phyloP scores from a whole-genome alignment of 2,113 vertebrate species.

The Pteronura brasiliensis region DNA sequence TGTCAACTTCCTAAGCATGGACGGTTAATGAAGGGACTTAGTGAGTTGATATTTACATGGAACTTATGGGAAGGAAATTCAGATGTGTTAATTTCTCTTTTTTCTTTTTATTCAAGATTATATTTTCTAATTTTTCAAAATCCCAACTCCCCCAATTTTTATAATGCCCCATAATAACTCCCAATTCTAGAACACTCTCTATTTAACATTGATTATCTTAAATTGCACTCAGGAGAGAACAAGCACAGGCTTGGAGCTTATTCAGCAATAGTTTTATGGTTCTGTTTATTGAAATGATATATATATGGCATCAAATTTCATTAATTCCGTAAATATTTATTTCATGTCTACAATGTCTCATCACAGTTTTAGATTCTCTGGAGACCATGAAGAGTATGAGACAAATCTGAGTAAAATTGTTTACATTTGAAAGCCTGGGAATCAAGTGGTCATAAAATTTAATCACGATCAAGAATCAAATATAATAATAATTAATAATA shows the following conservation, averaged over 20 bases:
- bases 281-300: not conserved
- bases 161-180: not conserved
- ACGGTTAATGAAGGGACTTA: not conserved
- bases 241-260: not conserved
- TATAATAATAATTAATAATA: not conserved
- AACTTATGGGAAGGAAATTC: not conserved
- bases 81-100: not conserved
- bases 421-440: not conserved
- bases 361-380: not conserved
- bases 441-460: slow-evolving; percentile 14
- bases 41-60: not conserved
- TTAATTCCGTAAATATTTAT: slow-evolving; percentile 44
- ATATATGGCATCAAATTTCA: not conserved
- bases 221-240: not conserved
- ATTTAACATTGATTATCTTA: slow-evolving; percentile 2
- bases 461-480: not conserved
- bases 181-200: not conserved
- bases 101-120: not conserved
- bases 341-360: not conserved
- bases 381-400: not conserved
- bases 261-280: not conserved
- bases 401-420: not conserved
- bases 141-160: not conserved
- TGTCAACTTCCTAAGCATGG: not conserved
- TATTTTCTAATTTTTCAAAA: not conserved